Base-by-base conservation (phyloP, 2,888 invertebrate species). In the Candidula unifasciata region DNA sequence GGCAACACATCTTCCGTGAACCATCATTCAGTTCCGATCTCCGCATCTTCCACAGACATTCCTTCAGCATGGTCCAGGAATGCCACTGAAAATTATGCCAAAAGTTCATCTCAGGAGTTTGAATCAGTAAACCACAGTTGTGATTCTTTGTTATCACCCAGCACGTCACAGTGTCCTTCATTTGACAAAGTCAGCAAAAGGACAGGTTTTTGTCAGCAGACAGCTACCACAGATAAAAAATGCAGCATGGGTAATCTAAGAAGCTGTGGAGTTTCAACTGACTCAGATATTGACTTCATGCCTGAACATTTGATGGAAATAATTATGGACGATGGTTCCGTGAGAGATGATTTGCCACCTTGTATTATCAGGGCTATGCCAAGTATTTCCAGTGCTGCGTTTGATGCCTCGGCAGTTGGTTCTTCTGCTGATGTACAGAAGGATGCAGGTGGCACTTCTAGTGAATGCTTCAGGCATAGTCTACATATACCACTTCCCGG, bases 81-180 rank as follows among this genome's bases (percentile, higher is more conserved):
- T 21, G 30, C 54, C 33, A 74, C 74, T 54, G 33, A 52, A 18
- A 54, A 27, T 30, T 6, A 21, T 30, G 30, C 74, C 74, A 54
- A 16, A 21, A 33, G 6, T 54, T 27, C 74, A 74, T 13, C 74
- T 54, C 74, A 74, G 54, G 74, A 54, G 30, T 74, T 74, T 18
- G 52, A 54, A 30, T 74, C 74, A 3, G 30, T 54, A 54, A 30
- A 3, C 18, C 27, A 10, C 54, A 16, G 21, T 18, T 74, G 30
- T 2, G 30, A 30, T 27, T 35, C 60, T 37, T 37, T 24, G 35
- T 64, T 64, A 78, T n/a, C n/a, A n/a, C 3, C 64, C 13, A 64
- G 30, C n/a, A 21, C 60, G 35, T 33, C 37, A 18, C 27, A n/a
- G 18, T 37, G 60, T 6, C 35, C 60, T 35, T 37, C 64, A 6